Conservation (phyloP, 2,888 invertebrate genomes). For the Mylabris sibirica region DNA sequence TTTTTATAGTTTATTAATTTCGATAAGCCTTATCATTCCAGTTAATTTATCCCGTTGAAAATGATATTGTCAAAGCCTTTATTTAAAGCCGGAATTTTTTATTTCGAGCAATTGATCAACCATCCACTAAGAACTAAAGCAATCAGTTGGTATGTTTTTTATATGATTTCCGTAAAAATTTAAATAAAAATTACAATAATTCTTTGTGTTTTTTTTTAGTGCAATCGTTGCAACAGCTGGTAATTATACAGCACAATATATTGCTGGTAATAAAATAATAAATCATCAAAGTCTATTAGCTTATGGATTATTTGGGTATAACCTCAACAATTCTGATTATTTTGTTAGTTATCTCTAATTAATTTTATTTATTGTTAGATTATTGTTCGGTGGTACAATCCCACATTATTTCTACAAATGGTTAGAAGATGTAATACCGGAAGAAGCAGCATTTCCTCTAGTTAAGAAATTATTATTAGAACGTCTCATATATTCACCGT, state of each 20-base stretch:
- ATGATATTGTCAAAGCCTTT: slow-evolving; percentile 79
- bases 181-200: slow-evolving; percentile 21
- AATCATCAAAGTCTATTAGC: slow-evolving; percentile 74
- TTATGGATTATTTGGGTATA: slow-evolving; percentile 81
- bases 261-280: slow-evolving; percentile 70
- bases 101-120: slow-evolving; percentile 77
- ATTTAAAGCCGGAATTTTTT: slow-evolving; percentile 72
- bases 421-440: slow-evolving; percentile 69
- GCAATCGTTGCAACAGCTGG: slow-evolving; percentile 76
- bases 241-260: slow-evolving; percentile 75
- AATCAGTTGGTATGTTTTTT: slow-evolving; percentile 72
- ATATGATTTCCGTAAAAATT: slow-evolving; percentile 14
- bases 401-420: slow-evolving; percentile 80
- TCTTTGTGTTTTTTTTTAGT: slow-evolving; percentile 59
- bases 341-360: slow-evolving; percentile 11
- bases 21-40: background rate
- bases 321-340: slow-evolving; percentile 40
- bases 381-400: slow-evolving; percentile 80
- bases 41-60: slow-evolving; percentile 41
- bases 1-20: background rate
- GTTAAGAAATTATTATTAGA: slow-evolving; percentile 74
- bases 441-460: slow-evolving; percentile 61
- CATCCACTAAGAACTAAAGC: slow-evolving; percentile 82
- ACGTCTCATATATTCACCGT: slow-evolving; percentile 72
- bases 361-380: slow-evolving; percentile 60